phyloP scores from a whole-genome alignment of 2,888 invertebrate genomes.

The Octodonta nipae region DNA sequence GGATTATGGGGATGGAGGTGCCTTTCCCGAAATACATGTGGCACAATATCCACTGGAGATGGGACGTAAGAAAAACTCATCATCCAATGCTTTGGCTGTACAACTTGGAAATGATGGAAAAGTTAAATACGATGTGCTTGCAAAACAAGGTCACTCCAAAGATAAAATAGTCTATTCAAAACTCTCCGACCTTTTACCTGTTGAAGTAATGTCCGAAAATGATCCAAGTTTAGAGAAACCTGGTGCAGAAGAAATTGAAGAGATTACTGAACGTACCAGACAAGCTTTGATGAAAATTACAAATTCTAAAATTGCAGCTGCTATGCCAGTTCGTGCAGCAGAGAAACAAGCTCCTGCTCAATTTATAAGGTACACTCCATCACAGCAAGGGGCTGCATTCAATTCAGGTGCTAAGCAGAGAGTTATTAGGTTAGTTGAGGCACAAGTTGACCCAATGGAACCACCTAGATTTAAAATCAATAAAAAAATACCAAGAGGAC shows the following conservation, averaged over 20 bases:
- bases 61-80: slow-evolving; percentile 66
- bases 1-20: slow-evolving; percentile 83
- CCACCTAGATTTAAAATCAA: slow-evolving; percentile 97
- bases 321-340: slow-evolving; percentile 90
- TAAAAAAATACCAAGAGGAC: slow-evolving; percentile 95
- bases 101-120: slow-evolving; percentile 88
- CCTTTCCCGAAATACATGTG: slow-evolving; percentile 93
- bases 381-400: slow-evolving; percentile 86
- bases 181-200: slow-evolving; percentile 79
- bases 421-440: slow-evolving; percentile 89
- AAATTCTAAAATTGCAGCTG: slow-evolving; percentile 81
- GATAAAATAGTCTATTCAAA: slow-evolving; percentile 96
- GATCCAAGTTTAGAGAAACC: slow-evolving; percentile 86
- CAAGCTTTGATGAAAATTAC: slow-evolving; percentile 81
- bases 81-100: slow-evolving; percentile 76
- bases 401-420: slow-evolving; percentile 96
- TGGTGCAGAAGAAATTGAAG: slow-evolving; percentile 70
- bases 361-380: slow-evolving; percentile 95
- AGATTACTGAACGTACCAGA: slow-evolving; percentile 80
- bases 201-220: slow-evolving; percentile 79
- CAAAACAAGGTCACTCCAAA: slow-evolving; percentile 84
- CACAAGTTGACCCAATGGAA: slow-evolving; percentile 94
- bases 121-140: slow-evolving; percentile 72
- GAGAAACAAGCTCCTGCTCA: slow-evolving; percentile 88
- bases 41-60: slow-evolving; percentile 92